Percentiles rank a stretch among this genome's conserved stretches.
These are phyloP conservation scores for Grus americana DNA, from an alignment of 2,113 vertebrate genomes.

Conservation along the genomic window DNA sequence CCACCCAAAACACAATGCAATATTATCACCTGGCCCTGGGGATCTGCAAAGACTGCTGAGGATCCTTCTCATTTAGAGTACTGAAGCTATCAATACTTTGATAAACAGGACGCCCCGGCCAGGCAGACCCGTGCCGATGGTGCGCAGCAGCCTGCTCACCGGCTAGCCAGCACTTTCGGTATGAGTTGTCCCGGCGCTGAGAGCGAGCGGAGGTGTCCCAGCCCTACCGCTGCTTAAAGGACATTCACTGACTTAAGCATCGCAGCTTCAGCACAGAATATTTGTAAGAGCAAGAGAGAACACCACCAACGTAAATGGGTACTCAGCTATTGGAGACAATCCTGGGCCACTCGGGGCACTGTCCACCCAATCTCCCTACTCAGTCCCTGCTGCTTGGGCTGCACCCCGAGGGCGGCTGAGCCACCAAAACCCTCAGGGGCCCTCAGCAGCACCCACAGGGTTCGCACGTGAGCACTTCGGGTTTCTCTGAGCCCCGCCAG, in stretches of 20 bases:
- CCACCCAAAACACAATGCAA: background rate
- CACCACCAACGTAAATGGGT: background rate
- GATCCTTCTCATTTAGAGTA: background rate
- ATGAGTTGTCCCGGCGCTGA: background rate
- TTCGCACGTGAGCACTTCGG: background rate
- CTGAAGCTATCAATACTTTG: background rate
- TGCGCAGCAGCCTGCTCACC: background rate
- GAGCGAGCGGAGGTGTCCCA: background rate
- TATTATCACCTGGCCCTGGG: too few relatives aligned
- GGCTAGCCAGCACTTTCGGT: slow-evolving; percentile 41
- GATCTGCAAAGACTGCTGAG: background rate
- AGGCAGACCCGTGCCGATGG: background rate
- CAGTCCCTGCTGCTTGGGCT: background rate
- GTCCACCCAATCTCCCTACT: background rate
- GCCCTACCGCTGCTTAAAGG: background rate
- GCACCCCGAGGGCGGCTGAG: background rate
- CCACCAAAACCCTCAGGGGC: background rate
- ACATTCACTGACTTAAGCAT: background rate
- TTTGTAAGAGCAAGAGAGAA: background rate
- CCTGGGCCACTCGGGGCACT: background rate
- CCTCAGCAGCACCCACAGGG: background rate
- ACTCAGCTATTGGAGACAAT: background rate
- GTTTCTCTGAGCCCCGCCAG: background rate
- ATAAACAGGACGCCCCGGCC: background rate
- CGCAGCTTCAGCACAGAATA: background rate